Evolutionary conservation across 1,140 invertebrate species (phyloP).

Genomic region (Dendroctonus ponderosae): DNA sequence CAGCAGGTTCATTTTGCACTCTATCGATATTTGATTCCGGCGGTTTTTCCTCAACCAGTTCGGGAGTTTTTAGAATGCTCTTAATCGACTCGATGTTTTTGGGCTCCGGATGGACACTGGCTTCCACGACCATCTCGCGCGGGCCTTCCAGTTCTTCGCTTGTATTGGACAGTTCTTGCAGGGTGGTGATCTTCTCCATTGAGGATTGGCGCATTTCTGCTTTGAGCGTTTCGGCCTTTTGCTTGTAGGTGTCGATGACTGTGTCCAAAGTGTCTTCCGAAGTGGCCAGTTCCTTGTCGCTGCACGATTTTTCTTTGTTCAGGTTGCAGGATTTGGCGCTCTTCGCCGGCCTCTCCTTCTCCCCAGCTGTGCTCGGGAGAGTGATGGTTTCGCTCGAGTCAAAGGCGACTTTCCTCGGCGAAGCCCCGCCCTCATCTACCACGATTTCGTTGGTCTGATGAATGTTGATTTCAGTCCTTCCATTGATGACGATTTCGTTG

Average conservation of each 20-base stretch:
- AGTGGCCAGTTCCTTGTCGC: conserved; percentile 23
- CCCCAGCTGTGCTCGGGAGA: conserved; percentile 25
- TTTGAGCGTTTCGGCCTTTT: conserved; percentile 20
- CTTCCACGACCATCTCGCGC: conserved; percentile 35
- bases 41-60: conserved; percentile 20
- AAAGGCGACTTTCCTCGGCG: conserved; percentile 19
- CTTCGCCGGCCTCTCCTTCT: conserved; percentile 40
- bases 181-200: neutral
- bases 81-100: conserved; percentile 30
- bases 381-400: conserved; percentile 17
- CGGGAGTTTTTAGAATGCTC: conserved; percentile 8
- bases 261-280: conserved; percentile 34
- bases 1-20: conserved; percentile 1
- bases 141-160: conserved; percentile 40
- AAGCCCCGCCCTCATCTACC: conserved; percentile 21
- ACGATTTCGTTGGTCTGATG: conserved; percentile 39
- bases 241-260: conserved; percentile 31
- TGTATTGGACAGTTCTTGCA: conserved; percentile 36
- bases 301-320: conserved; percentile 19
- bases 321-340: conserved; percentile 42
- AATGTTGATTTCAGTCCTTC: conserved; percentile 44
- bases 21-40: conserved; percentile 38
- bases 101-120: conserved; percentile 37
- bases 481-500: conserved; percentile 43
- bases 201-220: conserved; percentile 15